phyloP scores from a whole-genome alignment of 2,113 vertebrate species.

The Otus sunia region DNA sequence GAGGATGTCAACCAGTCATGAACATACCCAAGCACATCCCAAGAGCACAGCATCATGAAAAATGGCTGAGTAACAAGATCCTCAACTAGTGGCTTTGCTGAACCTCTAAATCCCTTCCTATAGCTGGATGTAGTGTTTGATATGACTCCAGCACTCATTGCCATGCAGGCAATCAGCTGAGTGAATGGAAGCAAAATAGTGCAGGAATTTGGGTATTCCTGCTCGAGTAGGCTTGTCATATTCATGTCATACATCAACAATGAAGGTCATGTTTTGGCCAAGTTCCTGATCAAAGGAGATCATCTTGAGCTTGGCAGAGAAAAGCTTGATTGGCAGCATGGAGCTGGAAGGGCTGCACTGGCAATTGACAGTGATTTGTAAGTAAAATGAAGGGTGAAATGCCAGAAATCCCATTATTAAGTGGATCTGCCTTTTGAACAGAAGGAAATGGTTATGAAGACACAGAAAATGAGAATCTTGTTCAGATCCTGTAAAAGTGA shows the following conservation, averaged over 20 bases:
- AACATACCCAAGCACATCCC: too few relatives aligned
- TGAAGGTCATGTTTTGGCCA: not conserved
- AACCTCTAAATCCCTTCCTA: not conserved
- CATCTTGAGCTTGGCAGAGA: not conserved
- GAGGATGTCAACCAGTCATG: not conserved
- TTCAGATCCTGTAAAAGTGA: not conserved
- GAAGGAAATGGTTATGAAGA: not conserved
- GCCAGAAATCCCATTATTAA: not conserved
- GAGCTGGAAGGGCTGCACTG: not conserved
- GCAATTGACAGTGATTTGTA: not conserved
- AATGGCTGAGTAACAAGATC: not conserved
- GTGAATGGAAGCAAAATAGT: not conserved
- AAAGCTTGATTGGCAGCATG: not conserved
- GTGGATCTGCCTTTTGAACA: not conserved
- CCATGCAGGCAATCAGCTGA: not conserved
- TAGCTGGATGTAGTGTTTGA: not conserved
- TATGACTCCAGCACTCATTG: not conserved
- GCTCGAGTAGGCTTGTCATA: not conserved
- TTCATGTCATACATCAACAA: rapidly evolving
- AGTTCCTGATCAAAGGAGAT: not conserved
- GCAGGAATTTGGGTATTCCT: not conserved
- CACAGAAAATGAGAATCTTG: not conserved
- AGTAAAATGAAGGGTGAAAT: not conserved
- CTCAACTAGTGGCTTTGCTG: not conserved
- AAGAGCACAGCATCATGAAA: not conserved